Conservation (phyloP, 2,797 vertebrate species). For the Syndactyla subalaris region DNA sequence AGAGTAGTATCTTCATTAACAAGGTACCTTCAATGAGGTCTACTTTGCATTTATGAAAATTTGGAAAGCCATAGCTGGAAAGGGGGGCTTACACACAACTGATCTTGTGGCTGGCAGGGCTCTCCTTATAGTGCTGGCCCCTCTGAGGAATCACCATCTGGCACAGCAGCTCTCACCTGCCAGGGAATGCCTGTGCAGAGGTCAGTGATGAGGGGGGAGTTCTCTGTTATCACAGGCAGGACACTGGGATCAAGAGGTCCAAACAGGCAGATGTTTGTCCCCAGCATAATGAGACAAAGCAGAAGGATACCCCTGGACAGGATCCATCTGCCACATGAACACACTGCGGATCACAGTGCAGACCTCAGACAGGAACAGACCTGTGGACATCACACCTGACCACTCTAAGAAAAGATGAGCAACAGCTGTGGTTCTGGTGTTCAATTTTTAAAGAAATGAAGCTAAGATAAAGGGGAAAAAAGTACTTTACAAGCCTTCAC, state of each 20-base stretch:
- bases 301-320: background rate
- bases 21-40: background rate
- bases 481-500: background rate
- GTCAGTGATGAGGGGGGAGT: accelerated
- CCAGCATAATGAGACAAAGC: background rate
- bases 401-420: too few relatives aligned
- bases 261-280: background rate
- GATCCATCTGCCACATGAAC: accelerated
- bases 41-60: background rate
- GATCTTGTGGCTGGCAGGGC: accelerated
- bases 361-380: background rate
- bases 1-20: background rate
- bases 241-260: background rate
- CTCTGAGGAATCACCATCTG: background rate
- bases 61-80: background rate
- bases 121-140: background rate
- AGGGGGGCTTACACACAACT: accelerated
- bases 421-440: background rate
- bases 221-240: background rate
- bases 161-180: background rate
- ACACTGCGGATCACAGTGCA: background rate
- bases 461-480: background rate
- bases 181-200: accelerated
- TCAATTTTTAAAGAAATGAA: background rate
- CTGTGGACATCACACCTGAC: accelerated